These are phyloP conservation scores for Podarcis siculus DNA, from an alignment of 2,797 vertebrate genomes.

Conservation along the genomic window DNA sequence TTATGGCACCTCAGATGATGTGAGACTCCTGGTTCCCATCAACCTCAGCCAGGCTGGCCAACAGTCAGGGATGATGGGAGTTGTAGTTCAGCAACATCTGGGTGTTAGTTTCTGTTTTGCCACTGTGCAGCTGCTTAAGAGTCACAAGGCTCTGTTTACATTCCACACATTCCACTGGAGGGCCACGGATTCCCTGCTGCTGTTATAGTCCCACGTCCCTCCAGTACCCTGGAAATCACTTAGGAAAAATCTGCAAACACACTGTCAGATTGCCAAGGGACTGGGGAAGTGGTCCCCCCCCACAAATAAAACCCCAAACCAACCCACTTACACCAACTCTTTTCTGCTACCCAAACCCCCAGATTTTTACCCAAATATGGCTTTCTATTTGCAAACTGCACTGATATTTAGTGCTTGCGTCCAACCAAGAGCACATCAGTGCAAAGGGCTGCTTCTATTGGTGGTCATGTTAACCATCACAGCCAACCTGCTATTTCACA, in stretches of 20 bases:
- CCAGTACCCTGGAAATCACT: not conserved
- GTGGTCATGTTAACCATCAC: not conserved
- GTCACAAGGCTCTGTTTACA: too few species aligned
- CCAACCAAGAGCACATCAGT: not conserved
- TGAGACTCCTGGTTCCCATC: not conserved
- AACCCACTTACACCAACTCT: not conserved
- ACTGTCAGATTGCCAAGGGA: not conserved
- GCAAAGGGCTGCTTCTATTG: not conserved
- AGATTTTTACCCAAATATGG: not conserved
- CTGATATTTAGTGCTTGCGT: not conserved
- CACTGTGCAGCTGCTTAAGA: too few species aligned
- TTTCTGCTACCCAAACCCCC: not conserved
- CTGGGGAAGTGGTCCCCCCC: too few species aligned
- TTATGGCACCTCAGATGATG: not conserved
- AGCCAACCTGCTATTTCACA: not conserved
- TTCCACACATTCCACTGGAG: too few species aligned
- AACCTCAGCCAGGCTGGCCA: too few species aligned
- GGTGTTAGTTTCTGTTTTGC: too few species aligned
- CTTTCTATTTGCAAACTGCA: not conserved
- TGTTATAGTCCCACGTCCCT: too few species aligned
- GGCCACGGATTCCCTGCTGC: too few species aligned
- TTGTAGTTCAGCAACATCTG: too few species aligned
- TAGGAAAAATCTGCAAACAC: not conserved
- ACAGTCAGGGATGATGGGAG: too few species aligned
- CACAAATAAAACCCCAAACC: not conserved